Conservation (phyloP, 1,140 invertebrate species). For the Drosophila littoralis region DNA sequence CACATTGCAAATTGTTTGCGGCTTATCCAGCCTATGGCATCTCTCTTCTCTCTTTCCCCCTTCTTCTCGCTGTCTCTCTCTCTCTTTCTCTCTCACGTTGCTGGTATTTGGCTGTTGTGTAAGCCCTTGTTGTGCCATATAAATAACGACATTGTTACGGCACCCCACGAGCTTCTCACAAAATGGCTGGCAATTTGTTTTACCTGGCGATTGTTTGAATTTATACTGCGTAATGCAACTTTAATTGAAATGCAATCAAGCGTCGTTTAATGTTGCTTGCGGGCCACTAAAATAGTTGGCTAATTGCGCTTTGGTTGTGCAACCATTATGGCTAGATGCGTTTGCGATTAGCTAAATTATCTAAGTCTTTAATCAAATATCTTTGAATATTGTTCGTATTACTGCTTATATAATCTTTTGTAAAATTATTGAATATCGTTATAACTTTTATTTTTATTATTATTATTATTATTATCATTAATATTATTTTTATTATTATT, state of each 20-base stretch:
- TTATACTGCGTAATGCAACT: slow-evolving; percentile 52
- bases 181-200: slow-evolving; percentile 70
- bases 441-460: too few relatives aligned
- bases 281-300: slow-evolving; percentile 19
- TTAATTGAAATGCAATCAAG: slow-evolving; percentile 73
- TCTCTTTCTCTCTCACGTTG: not conserved
- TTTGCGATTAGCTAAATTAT: slow-evolving; percentile 27
- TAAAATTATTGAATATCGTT: too few relatives aligned
- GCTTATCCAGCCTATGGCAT: slow-evolving; percentile 48
- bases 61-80: too few relatives aligned
- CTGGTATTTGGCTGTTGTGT: slow-evolving; percentile 1
- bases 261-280: slow-evolving; percentile 25
- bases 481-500: too few relatives aligned
- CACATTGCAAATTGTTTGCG: slow-evolving; percentile 54
- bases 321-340: slow-evolving; percentile 22
- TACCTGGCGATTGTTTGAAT: slow-evolving; percentile 44
- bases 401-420: too few relatives aligned
- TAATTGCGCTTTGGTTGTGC: slow-evolving; percentile 42
- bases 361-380: not conserved
- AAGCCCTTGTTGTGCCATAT: slow-evolving; percentile 20
- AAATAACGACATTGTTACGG: slow-evolving; percentile 40
- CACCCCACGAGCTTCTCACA: not conserved
- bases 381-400: too few relatives aligned
- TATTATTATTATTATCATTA: too few relatives aligned
- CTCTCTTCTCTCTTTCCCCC: not conserved